These are phyloP conservation scores for Circaetus cinerascens DNA, from an alignment of 2,113 vertebrate species.

Conservation along the genomic window DNA sequence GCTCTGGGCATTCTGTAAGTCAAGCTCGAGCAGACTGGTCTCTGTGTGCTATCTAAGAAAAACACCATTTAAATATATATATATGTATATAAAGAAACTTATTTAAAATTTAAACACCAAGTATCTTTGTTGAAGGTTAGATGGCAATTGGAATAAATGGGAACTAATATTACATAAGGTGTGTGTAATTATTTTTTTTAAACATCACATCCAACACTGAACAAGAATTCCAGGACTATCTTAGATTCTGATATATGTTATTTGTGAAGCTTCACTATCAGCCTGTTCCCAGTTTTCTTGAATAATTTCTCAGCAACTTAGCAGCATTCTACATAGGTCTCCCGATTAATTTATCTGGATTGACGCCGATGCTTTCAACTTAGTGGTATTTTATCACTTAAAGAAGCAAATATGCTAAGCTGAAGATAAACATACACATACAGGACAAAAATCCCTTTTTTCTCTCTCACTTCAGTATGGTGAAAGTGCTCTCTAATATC, in stretches of 20 bases:
- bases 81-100: background rate
- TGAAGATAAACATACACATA: background rate
- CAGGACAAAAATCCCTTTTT: background rate
- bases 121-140: background rate
- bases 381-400: background rate
- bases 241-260: background rate
- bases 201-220: background rate
- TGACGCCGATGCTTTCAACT: background rate
- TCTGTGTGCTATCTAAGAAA: background rate
- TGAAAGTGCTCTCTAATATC: background rate
- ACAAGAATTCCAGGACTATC: background rate
- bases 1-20: background rate
- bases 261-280: background rate
- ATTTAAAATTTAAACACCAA: background rate
- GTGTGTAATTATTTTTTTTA: background rate
- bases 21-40: background rate
- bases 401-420: background rate
- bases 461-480: background rate
- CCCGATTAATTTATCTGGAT: background rate
- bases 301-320: background rate
- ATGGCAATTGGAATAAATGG: background rate
- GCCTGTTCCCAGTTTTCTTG: background rate
- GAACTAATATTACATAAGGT: background rate
- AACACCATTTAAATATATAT: background rate
- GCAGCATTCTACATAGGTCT: background rate